Base-by-base conservation (phyloP, 2,113 vertebrate genomes). In the Sinocyclocheilus maitianheensis region DNA sequence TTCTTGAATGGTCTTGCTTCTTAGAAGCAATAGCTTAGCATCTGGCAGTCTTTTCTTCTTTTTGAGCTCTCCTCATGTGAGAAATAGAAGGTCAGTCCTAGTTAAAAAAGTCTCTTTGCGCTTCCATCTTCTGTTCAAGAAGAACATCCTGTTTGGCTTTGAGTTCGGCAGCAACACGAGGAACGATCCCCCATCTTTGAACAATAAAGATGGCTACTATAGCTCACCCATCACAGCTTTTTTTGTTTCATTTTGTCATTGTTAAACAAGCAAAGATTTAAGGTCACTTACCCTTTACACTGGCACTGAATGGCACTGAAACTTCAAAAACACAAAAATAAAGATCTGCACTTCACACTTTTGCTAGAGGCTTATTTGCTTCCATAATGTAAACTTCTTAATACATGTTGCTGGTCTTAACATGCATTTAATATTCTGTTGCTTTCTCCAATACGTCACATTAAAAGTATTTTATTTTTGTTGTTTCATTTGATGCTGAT, bases 1-100 rank as follows among this genome's bases (percentile, higher is more conserved):
- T 79, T 91, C 67, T 65, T 60, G 67, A 87, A 84, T 83, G 24
- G 71, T 65, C 77, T 78, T 76, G 51, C 71, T 71, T 84, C 83
- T 88, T 92, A 95, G 94, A 93, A 95, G 93, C 88, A 88, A 90
- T 94, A 94, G 93, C 87, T 94, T 95, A 95, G 93, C 93, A 83
- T 95, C 94, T 87, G 94, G 93, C 76, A 91, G 90, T 87, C 92
- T 96, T 86, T 89, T 93, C 92, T 92, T 89, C 92, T 94, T 94
- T 93, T 89, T 94, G 91, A 93, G 88, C 89, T 94, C 94, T 93
- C 92, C 94, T 91, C 94, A 93, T 91, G 88, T 88, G 90, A 93
- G 92, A 92, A 92, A 90, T 86, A 93, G 93, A 92, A 94, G 94
- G 95, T 96, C 90, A 93, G 94, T 95, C 90, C 84, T 81, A 86